A percentile compares a stretch with the other conserved stretches of the same genome.
Conservation (phyloP, 2,888 invertebrate species). For the Pinctada fucata region DNA sequence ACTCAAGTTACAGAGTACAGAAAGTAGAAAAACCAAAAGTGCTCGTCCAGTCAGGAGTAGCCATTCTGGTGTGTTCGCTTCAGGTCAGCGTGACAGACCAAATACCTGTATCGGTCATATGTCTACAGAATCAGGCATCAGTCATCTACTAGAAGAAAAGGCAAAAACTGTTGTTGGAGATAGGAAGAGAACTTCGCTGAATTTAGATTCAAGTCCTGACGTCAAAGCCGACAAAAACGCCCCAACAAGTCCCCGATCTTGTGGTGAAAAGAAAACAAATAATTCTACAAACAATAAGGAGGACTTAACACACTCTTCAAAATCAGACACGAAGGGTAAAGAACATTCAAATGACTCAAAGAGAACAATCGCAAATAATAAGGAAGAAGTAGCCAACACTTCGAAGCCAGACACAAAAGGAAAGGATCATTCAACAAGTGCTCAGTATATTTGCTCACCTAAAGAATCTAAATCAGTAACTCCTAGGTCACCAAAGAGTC, state of each 20-base stretch:
- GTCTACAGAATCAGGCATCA: not conserved
- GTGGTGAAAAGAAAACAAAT: not conserved
- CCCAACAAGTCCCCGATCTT: too few relatives aligned
- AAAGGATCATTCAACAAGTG: too few relatives aligned
- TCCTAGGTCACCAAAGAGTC: too few relatives aligned
- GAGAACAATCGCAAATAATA: too few relatives aligned
- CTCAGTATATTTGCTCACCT: too few relatives aligned
- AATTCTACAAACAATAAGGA: not conserved
- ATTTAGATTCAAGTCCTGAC: too few relatives aligned
- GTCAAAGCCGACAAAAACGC: too few relatives aligned
- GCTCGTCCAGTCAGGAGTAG: constrained; percentile 16
- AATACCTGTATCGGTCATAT: constrained; percentile 15
- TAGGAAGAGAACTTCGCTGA: too few relatives aligned
- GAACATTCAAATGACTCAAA: not conserved
- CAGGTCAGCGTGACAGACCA: not conserved
- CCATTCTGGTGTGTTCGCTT: not conserved
- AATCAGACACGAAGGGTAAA: not conserved
- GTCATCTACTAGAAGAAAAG: not conserved
- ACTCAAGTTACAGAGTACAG: constrained; percentile 32
- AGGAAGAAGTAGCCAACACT: too few relatives aligned
- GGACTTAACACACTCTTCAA: not conserved
- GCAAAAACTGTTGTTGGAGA: not conserved
- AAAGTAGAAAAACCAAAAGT: constrained; percentile 30
- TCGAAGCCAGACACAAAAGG: too few relatives aligned
- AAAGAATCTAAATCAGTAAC: too few relatives aligned